Evolutionary conservation across 92 coral and sea anemone species (phyloP), one percentile per base, ranked within the genome.

Genomic region (Zoanthus solanderi): DNA sequence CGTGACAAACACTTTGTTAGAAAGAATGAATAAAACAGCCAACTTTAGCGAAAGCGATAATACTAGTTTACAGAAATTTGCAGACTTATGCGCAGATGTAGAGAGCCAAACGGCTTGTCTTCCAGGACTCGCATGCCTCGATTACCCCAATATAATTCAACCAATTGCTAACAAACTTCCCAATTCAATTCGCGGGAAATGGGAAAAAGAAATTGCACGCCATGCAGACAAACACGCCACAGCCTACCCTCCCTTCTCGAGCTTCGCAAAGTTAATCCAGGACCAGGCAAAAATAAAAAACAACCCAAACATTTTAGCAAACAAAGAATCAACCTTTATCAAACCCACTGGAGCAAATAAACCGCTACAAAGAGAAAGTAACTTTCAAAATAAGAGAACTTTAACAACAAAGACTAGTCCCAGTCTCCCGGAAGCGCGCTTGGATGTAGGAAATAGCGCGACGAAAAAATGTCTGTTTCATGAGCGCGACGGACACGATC

Each of bases 121-220:
- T 0, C 88, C 93, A 13, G 91, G 93, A 9, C 79, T 88, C 28
- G 88, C 91, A 3, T 91, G 91, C 47, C 85, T 91, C 9, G 88
- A 91, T 32, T 88, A 63, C n/a, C 93, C 93, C 11, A 88, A 45
- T n/a, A 85, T 68, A 9, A 74, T 91, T 5, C 87, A 72, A 14
- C 93, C 91, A n/a, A 78, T 91, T 50, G 79, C 84, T 1, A 80
- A 91, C 32, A 86, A 75, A 44, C 77, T 87, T 6, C 90, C 93
- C 9, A 10, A 31, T 11, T 78, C 81, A 44, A 66, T 61, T 30
- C 73, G 71, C 11, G 28, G 83, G 60, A 86, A 90, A 78, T 87
- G 90, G 93, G 90, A 90, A 37, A 86, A 71, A 18, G 76, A 74
- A 46, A 60, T 90, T 56, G 87, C 77, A 7, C 30, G 68, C 58